Evolutionary conservation across 2,113 vertebrate genomes (phyloP).

Genomic region (Eubucco bourcierii): DNA sequence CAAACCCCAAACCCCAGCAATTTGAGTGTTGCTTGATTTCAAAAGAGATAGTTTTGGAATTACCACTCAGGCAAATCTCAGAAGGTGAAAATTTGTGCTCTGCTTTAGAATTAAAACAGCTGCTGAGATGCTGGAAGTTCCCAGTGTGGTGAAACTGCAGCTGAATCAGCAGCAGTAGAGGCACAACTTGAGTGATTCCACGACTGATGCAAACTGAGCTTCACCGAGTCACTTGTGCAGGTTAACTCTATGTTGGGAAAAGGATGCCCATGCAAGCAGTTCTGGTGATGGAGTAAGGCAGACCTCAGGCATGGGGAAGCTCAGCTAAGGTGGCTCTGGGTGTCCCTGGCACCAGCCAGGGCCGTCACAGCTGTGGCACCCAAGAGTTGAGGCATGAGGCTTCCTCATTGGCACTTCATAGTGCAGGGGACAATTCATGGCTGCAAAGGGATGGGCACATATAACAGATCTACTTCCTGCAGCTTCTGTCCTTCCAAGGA

Average conservation of each 20-base stretch:
- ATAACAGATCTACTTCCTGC: background rate
- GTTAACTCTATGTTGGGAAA: background rate
- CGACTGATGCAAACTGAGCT: background rate
- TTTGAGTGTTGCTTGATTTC: background rate
- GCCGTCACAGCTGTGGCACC: no score
- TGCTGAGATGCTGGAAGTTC: background rate
- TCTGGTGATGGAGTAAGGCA: background rate
- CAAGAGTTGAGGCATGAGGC: background rate
- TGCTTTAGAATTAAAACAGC: background rate
- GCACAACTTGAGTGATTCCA: background rate
- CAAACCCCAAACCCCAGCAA: no score
- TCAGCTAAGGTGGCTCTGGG: background rate
- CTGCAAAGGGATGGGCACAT: background rate
- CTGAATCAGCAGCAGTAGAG: background rate
- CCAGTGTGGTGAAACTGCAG: background rate
- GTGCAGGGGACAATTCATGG: background rate
- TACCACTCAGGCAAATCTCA: background rate
- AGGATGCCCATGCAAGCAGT: background rate
- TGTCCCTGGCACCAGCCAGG: background rate
- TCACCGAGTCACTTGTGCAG: background rate
- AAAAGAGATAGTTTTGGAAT: background rate
- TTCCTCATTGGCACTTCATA: rapidly evolving
- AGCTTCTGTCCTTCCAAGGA: background rate
- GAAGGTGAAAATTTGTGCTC: background rate
- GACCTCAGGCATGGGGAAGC: background rate